A percentile compares a stretch with the other conserved stretches of the same genome.
phyloP scores from a whole-genome alignment of 2,888 invertebrate genomes.

The Microctonus hyperodae region DNA sequence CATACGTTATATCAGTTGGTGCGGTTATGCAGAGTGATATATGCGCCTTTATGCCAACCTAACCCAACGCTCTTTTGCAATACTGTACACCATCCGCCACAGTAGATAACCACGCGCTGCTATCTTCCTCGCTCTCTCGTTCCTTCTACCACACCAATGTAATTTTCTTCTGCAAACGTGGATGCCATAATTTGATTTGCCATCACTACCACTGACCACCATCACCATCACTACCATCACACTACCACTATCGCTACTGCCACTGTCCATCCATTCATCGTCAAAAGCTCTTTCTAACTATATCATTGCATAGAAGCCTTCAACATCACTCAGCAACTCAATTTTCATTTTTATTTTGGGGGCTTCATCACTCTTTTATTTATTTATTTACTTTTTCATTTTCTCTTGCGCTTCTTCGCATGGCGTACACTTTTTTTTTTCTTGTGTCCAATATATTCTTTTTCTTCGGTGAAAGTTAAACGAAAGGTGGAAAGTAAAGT shows the following conservation, averaged over 20 bases:
- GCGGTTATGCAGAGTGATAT: conserved; percentile 34
- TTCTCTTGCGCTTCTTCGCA: too few relatives aligned
- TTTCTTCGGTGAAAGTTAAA: background rate
- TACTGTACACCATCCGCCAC: background rate
- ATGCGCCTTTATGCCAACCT: conserved; percentile 4
- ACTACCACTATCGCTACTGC: too few relatives aligned
- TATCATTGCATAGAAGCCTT: conserved; percentile 2
- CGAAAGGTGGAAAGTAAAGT: background rate
- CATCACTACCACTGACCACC: conserved; percentile 6
- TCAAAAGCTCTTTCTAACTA: conserved; percentile 16
- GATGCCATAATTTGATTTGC: conserved; percentile 16
- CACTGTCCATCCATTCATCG: background rate
- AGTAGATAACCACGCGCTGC: background rate
- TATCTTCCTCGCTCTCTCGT: background rate
- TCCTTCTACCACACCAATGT: conserved; percentile 4
- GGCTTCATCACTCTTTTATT: background rate
- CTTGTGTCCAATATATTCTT: background rate
- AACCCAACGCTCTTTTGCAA: conserved; percentile 3
- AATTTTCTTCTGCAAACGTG: background rate
- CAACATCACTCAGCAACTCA: conserved; percentile 9
- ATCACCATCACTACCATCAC: background rate
- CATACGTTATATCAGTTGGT: conserved; percentile 29
- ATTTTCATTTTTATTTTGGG: conserved; percentile 16
- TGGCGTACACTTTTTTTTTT: background rate
- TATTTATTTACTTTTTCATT: background rate